Conservation (phyloP, 2,797 vertebrate species). For the Astyanax mexicanus region DNA sequence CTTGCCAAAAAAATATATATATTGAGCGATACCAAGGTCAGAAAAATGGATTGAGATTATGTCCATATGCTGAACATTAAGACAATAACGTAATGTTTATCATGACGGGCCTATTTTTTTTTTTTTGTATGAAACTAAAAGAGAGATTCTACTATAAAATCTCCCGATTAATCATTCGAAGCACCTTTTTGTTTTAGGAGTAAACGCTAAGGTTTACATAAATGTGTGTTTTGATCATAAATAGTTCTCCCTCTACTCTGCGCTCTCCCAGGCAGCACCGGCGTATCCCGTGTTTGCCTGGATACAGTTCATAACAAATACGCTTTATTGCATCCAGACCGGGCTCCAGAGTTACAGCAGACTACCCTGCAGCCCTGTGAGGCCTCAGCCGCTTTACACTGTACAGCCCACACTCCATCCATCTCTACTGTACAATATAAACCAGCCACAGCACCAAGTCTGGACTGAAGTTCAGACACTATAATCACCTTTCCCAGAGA, state of each 20-base stretch:
- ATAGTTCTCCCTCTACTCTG: not conserved
- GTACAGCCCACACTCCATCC: not conserved
- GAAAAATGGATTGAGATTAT: no score
- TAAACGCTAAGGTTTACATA: not conserved
- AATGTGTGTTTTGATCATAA: not conserved
- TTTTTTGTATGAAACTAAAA: no score
- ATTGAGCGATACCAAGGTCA: no score
- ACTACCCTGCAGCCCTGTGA: slow-evolving; percentile 10
- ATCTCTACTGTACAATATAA: not conserved
- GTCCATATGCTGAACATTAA: no score
- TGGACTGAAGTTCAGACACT: no score
- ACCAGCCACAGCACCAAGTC: not conserved
- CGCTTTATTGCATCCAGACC: slow-evolving; percentile 68
- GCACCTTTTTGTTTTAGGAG: not conserved
- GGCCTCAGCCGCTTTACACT: not conserved
- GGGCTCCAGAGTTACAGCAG: slow-evolving; percentile 53
- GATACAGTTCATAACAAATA: slow-evolving; percentile 55
- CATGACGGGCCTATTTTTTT: no score
- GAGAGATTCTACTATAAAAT: no score
- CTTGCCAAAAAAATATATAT: no score
- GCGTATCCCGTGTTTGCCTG: slow-evolving; percentile 61
- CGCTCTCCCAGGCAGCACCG: slow-evolving; percentile 48
- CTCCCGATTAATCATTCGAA: no score
- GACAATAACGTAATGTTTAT: no score
- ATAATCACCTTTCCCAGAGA: no score